Evolutionary conservation across 1,140 invertebrate genomes (phyloP).

Genomic region (Penaeus japonicus): DNA sequence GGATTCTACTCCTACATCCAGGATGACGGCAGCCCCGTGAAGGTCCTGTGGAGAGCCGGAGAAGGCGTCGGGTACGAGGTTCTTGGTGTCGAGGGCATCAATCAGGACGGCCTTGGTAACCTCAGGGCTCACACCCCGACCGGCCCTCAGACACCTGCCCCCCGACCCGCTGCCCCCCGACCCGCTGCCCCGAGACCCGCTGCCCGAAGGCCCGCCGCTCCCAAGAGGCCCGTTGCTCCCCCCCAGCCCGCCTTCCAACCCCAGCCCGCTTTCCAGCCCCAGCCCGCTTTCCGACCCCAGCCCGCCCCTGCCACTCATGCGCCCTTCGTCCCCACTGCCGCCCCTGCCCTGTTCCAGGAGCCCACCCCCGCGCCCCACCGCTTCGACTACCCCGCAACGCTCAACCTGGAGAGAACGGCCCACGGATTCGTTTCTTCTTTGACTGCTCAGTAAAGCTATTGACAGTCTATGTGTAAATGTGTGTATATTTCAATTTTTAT

Average conservation of each 20-base stretch:
- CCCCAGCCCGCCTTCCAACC: background rate
- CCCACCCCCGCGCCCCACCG: conserved; percentile 44
- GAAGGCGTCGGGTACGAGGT: conserved; percentile 57
- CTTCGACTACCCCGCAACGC: conserved; percentile 56
- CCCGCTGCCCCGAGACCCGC: background rate
- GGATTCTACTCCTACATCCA: conserved; percentile 59
- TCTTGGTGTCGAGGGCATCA: conserved; percentile 52
- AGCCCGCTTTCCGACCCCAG: conserved; percentile 2
- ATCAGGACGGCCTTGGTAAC: conserved; percentile 49
- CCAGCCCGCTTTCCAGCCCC: background rate
- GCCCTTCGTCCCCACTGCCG: conserved; percentile 2
- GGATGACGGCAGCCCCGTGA: conserved; percentile 45
- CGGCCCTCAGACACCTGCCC: background rate
- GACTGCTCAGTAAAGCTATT: conserved; percentile 31
- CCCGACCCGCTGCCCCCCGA: background rate
- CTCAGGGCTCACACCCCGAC: conserved; percentile 30
- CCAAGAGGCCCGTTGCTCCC: background rate
- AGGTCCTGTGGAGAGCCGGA: conserved; percentile 57
- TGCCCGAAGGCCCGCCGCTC: background rate
- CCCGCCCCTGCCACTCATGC: background rate
- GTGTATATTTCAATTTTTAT: conserved; percentile 29
- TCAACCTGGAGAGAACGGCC: conserved; percentile 56
- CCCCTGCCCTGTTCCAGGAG: conserved; percentile 8
- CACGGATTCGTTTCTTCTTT: conserved; percentile 53
- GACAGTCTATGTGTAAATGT: conserved; percentile 3